Conservation (phyloP, 2,888 invertebrate genomes). For the Andrena hattorfiana region DNA sequence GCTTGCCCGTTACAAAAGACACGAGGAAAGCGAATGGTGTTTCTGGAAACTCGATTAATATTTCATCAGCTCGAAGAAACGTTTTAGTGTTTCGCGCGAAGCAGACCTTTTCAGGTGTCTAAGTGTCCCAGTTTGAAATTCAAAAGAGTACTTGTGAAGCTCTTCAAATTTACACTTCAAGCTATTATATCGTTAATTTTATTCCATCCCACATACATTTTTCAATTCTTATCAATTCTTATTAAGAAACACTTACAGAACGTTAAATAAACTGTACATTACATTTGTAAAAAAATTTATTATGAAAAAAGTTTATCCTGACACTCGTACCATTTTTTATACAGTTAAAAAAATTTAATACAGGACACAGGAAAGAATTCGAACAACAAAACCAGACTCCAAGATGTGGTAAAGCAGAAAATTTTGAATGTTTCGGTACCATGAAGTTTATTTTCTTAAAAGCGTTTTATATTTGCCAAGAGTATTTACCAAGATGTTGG, state of each 20-base stretch:
- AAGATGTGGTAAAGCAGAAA: neutral
- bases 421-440: neutral
- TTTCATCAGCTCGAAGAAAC: neutral
- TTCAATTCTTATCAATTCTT: neutral
- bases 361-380: neutral
- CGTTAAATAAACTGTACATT: neutral
- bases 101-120: too few species aligned
- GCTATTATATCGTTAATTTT: too few species aligned
- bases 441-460: neutral
- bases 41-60: slow-evolving; percentile 11
- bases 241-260: neutral
- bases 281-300: neutral
- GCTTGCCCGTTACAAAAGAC: neutral
- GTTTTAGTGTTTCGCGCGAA: neutral
- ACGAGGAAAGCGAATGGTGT: neutral
- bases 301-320: neutral
- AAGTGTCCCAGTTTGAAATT: neutral
- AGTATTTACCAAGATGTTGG: neutral
- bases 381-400: neutral
- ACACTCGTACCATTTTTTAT: neutral
- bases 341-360: too few species aligned
- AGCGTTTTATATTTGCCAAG: neutral
- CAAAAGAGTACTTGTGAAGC: neutral
- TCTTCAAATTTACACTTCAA: neutral
- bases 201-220: too few species aligned